Percentiles rank a stretch among this genome's conserved stretches.
Evolutionary conservation across 2,113 vertebrate genomes (phyloP).

Genomic region (Herpailurus yagouaroundi): DNA sequence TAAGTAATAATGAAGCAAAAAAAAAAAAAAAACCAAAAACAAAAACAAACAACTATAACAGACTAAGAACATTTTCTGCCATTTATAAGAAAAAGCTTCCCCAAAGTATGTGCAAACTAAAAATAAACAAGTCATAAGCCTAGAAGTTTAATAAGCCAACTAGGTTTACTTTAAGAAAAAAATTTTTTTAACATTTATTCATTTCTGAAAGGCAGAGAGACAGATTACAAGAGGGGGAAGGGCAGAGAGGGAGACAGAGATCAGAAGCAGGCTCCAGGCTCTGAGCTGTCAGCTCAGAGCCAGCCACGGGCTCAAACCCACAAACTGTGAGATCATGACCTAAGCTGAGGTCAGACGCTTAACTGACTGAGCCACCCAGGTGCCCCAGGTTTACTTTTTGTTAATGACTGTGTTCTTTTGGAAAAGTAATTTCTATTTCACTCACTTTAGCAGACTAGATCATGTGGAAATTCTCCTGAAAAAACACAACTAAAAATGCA

Average conservation of each 20-base stretch:
- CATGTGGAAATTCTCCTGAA: neutral
- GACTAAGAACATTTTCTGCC: neutral
- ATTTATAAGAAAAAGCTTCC: neutral
- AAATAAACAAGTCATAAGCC: neutral
- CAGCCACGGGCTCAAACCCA: no score
- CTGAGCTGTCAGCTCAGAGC: no score
- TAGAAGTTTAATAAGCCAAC: neutral
- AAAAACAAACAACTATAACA: no score
- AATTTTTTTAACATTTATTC: neutral
- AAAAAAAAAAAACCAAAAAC: neutral
- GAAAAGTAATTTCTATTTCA: constrained; percentile 28
- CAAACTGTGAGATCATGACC: no score
- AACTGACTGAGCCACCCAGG: no score
- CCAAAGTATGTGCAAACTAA: neutral
- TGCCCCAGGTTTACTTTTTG: neutral
- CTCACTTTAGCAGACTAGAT: neutral
- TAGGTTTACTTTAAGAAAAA: neutral
- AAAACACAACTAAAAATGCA: neutral
- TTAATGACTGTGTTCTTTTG: neutral
- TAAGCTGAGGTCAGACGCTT: no score
- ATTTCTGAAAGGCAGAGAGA: no score
- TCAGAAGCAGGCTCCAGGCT: no score
- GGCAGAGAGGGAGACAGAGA: no score
- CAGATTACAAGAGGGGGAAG: no score
- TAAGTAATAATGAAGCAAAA: neutral